Evolutionary conservation across 2,113 vertebrate genomes (phyloP).

Genomic region (Poeciliopsis prolifica): DNA sequence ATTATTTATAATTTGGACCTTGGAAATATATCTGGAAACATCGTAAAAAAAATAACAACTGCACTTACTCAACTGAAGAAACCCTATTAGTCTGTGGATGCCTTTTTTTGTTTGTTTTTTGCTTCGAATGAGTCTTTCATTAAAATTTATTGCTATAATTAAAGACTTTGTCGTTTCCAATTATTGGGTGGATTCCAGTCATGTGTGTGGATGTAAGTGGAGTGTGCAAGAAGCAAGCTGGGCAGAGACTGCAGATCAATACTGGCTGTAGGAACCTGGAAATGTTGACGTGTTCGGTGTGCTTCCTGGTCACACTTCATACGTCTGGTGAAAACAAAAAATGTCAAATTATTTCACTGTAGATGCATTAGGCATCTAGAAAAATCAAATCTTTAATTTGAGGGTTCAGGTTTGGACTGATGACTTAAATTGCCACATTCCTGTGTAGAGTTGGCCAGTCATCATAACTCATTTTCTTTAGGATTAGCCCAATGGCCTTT

Average conservation of each 20-base stretch:
- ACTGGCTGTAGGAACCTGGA: constrained; percentile 2
- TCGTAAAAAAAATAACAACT: constrained; percentile 10
- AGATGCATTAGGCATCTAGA: too few relatives aligned
- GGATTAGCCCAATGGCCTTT: too few relatives aligned
- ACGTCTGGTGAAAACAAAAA: not conserved
- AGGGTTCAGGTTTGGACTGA: too few relatives aligned
- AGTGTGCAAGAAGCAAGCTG: not conserved
- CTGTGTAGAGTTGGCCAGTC: too few relatives aligned
- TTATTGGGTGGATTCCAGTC: not conserved
- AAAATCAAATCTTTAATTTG: too few relatives aligned
- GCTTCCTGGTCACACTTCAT: not conserved
- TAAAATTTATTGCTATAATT: constrained; percentile 71
- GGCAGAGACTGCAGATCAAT: constrained; percentile 13
- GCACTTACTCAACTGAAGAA: constrained; percentile 46
- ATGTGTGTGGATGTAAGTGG: not conserved
- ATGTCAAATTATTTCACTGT: not conserved
- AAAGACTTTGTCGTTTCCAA: constrained; percentile 24
- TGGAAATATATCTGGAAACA: constrained; percentile 42
- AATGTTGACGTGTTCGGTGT: constrained; percentile 41
- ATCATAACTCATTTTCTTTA: too few relatives aligned
- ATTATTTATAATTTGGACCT: constrained; percentile 60
- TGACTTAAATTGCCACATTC: too few relatives aligned
- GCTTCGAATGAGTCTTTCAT: constrained; percentile 67
- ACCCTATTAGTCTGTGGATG: constrained; percentile 49
- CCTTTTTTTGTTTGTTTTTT: constrained; percentile 48